phyloP scores from a whole-genome alignment of 2,888 invertebrate species.

The Rhagonycha fulva region DNA sequence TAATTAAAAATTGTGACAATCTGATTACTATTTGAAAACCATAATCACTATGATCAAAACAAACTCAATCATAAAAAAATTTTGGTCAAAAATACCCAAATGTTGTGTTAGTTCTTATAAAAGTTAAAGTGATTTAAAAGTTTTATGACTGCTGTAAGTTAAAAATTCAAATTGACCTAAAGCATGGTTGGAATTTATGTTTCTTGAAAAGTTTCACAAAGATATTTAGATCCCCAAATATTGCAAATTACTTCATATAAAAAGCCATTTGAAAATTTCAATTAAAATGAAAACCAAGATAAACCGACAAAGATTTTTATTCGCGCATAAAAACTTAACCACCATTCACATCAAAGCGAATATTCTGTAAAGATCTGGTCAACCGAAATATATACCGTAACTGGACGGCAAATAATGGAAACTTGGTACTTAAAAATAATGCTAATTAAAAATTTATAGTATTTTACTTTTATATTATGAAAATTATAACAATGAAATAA shows the following conservation, averaged over 20 bases:
- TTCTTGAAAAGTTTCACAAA: not conserved
- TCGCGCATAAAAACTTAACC: constrained; percentile 8
- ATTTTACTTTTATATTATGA: not conserved
- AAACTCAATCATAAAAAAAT: not conserved
- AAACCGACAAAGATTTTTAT: constrained; percentile 12
- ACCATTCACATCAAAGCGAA: constrained; percentile 2
- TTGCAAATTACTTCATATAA: constrained; percentile 3
- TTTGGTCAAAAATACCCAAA: not conserved
- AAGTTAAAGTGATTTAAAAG: constrained; percentile 3
- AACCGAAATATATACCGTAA: constrained; percentile 4
- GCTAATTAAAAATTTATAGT: not conserved
- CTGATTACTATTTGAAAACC: not conserved
- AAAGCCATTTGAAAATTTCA: constrained; percentile 7
- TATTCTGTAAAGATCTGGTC: constrained; percentile 6
- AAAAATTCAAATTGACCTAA: not conserved
- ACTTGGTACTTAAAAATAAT: constrained; percentile 4
- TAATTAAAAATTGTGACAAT: not conserved
- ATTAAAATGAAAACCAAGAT: constrained; percentile 10
- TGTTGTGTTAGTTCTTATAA: not conserved
- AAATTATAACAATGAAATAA: not conserved
- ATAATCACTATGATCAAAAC: not conserved
- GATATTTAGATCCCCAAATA: constrained; percentile 1
- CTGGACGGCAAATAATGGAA: not conserved
- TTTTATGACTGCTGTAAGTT: constrained; percentile 2
- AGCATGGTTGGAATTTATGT: not conserved